phyloP scores from a whole-genome alignment of 2,113 vertebrate genomes.

The Conger conger region DNA sequence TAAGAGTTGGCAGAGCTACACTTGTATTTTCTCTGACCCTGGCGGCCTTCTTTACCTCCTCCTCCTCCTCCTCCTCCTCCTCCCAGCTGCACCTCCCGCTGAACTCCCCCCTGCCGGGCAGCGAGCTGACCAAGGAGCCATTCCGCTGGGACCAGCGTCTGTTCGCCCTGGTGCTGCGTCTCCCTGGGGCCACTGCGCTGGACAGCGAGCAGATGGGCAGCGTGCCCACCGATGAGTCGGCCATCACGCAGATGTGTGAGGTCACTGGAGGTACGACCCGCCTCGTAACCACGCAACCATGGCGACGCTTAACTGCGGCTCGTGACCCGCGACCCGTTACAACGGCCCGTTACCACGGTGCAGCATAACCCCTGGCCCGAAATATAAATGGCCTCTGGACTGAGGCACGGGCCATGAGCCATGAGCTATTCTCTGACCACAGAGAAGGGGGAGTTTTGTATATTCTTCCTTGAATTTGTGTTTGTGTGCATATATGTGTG shows the following conservation, averaged over 20 bases:
- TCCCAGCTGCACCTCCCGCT: constrained; percentile 83
- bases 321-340: not conserved
- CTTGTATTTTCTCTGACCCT: not conserved
- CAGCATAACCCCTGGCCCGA: not conserved
- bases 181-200: constrained; percentile 85
- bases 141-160: constrained; percentile 98
- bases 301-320: not conserved
- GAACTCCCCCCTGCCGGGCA: constrained; percentile 95
- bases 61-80: constrained; percentile 16
- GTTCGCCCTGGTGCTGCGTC: constrained; percentile 90
- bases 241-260: constrained; percentile 98
- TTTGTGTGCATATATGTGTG: not conserved
- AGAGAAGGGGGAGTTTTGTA: not conserved
- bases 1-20: not conserved
- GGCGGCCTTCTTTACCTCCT: not conserved
- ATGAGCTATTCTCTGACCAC: not conserved
- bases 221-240: constrained; percentile 92
- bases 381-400: not conserved
- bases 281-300: no score
- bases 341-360: not conserved
- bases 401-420: not conserved
- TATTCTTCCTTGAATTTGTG: not conserved
- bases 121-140: constrained; percentile 97
- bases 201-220: constrained; percentile 93
- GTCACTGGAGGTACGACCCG: constrained; percentile 87